Percentiles rank a stretch among this genome's conserved stretches.
These are phyloP conservation scores for Pygmarrhopalites habei DNA, from an alignment of 1,140 invertebrate genomes.

Conservation along the genomic window DNA sequence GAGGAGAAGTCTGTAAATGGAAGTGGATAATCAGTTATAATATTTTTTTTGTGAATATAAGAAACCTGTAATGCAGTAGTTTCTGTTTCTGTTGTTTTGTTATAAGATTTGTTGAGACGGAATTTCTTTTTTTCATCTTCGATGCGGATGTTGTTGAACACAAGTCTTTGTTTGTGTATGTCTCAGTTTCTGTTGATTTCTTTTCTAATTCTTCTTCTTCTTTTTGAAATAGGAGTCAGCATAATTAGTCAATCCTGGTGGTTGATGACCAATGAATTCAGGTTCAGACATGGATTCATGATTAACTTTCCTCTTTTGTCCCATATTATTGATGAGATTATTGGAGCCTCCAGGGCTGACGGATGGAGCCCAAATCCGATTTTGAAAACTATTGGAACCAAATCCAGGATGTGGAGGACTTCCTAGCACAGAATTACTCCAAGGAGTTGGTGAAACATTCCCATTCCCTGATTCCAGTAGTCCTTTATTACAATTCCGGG, in stretches of 20 bases:
- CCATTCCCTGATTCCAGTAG: constrained; percentile 38
- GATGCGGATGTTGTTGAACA: no score
- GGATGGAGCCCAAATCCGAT: constrained; percentile 38
- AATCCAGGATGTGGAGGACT: constrained; percentile 36
- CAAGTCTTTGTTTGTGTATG: no score
- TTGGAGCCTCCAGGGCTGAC: constrained; percentile 29
- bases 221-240: constrained; percentile 50
- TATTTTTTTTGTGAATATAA: no score
- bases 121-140: no score
- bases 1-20: no score
- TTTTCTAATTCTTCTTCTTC: constrained; percentile 46
- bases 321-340: constrained; percentile 42
- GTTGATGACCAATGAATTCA: constrained; percentile 48
- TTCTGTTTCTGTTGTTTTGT: no score
- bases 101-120: no score
- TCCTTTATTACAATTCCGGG: constrained; percentile 29
- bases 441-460: constrained; percentile 37
- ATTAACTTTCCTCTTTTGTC: constrained; percentile 49
- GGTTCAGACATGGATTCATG: constrained; percentile 37
- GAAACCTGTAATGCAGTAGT: no score
- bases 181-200: no score
- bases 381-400: constrained; percentile 34
- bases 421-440: constrained; percentile 38
- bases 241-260: constrained; percentile 53
- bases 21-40: no score